A percentile compares a stretch with the other conserved stretches of the same genome.
Conservation (phyloP, 2,797 vertebrate species). For the Crenichthys baileyi region DNA sequence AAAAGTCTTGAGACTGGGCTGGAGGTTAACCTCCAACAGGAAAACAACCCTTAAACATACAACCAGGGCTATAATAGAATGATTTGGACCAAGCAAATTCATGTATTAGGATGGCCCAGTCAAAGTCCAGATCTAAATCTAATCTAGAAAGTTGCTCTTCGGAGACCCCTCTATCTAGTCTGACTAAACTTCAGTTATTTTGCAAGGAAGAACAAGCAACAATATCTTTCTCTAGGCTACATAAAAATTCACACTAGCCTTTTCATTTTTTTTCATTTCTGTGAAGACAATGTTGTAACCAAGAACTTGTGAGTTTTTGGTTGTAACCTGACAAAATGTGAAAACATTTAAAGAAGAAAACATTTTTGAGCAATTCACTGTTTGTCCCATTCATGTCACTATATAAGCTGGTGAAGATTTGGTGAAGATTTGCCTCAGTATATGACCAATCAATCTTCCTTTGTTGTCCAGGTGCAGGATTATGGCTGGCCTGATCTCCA, state of each 20-base stretch:
- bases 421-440: not conserved
- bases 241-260: not conserved
- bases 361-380: not conserved
- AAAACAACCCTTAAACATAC: not conserved
- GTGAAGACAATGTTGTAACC: not conserved
- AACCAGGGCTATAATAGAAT: not conserved
- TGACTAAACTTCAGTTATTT: no score
- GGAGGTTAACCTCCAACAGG: not conserved
- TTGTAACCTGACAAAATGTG: not conserved
- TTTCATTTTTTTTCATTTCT: not conserved
- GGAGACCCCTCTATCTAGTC: no score
- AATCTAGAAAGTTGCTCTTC: no score
- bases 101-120: no score
- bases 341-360: not conserved
- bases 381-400: not conserved
- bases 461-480: slow-evolving; percentile 85
- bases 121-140: no score
- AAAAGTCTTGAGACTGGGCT: not conserved
- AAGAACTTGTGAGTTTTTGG: not conserved
- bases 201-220: not conserved
- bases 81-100: no score
- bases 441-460: not conserved
- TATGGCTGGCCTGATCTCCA: slow-evolving; percentile 93
- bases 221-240: not conserved
- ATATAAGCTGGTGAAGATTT: not conserved